These are phyloP conservation scores for Prenolepis imparis DNA, from an alignment of 2,888 invertebrate genomes.

Conservation along the genomic window DNA sequence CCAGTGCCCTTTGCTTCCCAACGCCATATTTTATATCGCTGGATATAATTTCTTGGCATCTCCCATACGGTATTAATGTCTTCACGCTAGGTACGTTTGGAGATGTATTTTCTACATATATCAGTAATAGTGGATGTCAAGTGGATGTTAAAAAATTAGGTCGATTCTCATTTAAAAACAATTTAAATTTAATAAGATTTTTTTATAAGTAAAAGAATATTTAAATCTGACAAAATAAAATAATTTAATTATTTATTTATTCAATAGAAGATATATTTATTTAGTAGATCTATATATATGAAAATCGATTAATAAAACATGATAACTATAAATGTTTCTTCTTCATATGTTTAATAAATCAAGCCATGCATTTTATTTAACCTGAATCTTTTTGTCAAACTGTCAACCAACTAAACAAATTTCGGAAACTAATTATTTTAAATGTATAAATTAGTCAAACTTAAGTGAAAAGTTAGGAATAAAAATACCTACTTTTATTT, in stretches of 20 bases:
- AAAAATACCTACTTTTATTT: background rate
- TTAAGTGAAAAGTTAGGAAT: background rate
- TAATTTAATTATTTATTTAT: background rate
- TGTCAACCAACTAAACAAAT: background rate
- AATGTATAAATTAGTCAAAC: background rate
- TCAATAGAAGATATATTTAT: too few relatives aligned
- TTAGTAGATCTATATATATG: background rate
- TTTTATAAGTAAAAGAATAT: background rate
- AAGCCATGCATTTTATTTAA: background rate
- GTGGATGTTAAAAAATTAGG: background rate
- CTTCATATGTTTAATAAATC: background rate
- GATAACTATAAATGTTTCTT: background rate
- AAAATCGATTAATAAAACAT: background rate
- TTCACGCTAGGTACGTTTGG: background rate
- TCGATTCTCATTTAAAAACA: background rate
- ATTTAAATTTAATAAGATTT: background rate
- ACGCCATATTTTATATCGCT: constrained; percentile 35
- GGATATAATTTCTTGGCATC: constrained; percentile 16
- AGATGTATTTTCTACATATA: background rate
- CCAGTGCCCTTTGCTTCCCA: background rate
- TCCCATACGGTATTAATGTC: background rate
- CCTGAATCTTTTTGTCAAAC: background rate
- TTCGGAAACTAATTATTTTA: background rate
- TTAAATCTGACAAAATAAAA: background rate
- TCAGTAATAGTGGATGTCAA: background rate